Evolutionary conservation across 30 jellyfish, hydroid and myxozoan species (phyloP).

Genomic region (Pelagia noctiluca): DNA sequence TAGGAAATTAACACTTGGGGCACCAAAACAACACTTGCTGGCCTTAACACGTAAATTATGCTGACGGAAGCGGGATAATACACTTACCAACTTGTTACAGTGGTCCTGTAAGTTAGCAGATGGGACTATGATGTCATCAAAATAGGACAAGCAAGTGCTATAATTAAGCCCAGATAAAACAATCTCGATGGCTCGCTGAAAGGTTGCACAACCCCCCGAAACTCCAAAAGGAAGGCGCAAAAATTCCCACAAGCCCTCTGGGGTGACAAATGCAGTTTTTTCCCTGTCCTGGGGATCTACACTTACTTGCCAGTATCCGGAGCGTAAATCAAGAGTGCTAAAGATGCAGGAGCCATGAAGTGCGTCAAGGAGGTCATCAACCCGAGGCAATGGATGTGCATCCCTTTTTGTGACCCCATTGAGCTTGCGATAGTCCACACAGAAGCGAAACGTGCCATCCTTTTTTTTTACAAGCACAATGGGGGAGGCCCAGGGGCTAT

Average conservation of each 20-base stretch:
- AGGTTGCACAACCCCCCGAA: slow-evolving; percentile 44
- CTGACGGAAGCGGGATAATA: slow-evolving; percentile 17
- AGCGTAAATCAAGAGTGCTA: slow-evolving; percentile 59
- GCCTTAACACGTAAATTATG: slow-evolving; percentile 46
- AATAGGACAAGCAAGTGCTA: slow-evolving; percentile 55
- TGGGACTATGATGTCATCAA: slow-evolving; percentile 60
- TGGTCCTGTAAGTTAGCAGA: slow-evolving; percentile 37
- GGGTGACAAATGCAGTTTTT: slow-evolving; percentile 44
- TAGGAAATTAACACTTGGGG: slow-evolving; percentile 8
- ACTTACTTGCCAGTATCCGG: slow-evolving; percentile 62
- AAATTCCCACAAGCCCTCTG: slow-evolving; percentile 42
- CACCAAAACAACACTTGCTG: slow-evolving; percentile 48
- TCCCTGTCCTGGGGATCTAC: slow-evolving; percentile 44
- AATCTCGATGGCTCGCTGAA: too few species aligned
- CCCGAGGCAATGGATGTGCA: slow-evolving; percentile 75
- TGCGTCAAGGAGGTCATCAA: slow-evolving; percentile 64
- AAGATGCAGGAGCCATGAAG: slow-evolving; percentile 36
- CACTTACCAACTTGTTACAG: slow-evolving; percentile 25
- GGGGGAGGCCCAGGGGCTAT: too few species aligned
- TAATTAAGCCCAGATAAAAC: slow-evolving; percentile 47
- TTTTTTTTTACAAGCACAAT: too few species aligned
- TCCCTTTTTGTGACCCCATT: slow-evolving; percentile 35
- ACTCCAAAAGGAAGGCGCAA: slow-evolving; percentile 70
- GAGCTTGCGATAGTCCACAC: not conserved
- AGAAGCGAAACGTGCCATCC: too few species aligned